These are phyloP conservation scores for Cistogaster globosa DNA, from an alignment of 2,888 invertebrate genomes.

Conservation along the genomic window DNA sequence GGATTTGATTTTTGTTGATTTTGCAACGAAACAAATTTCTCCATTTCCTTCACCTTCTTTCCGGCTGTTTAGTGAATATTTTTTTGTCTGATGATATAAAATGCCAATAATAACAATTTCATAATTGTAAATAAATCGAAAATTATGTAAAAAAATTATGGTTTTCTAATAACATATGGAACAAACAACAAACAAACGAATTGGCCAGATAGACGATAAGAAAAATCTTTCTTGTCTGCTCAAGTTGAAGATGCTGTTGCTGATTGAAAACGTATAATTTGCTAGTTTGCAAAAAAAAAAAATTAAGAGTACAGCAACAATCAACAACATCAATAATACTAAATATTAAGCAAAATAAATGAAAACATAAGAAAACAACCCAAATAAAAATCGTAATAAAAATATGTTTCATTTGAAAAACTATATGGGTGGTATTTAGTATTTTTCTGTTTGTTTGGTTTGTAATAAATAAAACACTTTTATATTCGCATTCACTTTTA, in stretches of 20 bases:
- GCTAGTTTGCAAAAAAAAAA: conserved; percentile 41
- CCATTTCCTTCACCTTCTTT: conserved; percentile 38
- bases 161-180: conserved; percentile 44
- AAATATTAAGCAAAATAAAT: conserved; percentile 20
- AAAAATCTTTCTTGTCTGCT: conserved; percentile 17
- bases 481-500: conserved; percentile 3
- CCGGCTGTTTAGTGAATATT: neutral
- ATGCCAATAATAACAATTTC: conserved; percentile 67
- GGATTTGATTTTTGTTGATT: conserved; percentile 32
- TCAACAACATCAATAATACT: conserved; percentile 29
- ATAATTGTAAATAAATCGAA: conserved; percentile 68
- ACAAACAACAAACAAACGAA: conserved; percentile 24
- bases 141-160: conserved; percentile 45
- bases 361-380: conserved; percentile 30
- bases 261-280: conserved; percentile 2
- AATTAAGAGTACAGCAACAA: conserved; percentile 29
- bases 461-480: conserved; percentile 5
- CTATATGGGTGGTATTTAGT: conserved; percentile 55
- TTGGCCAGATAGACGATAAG: conserved; percentile 5
- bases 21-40: conserved; percentile 57
- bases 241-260: conserved; percentile 27
- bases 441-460: neutral
- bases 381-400: conserved; percentile 42
- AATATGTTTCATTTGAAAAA: conserved; percentile 51
- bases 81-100: conserved; percentile 18